Percentiles rank a stretch among this genome's conserved stretches.
Conservation (phyloP, 2,888 invertebrate genomes). For the Noctua janthe region DNA sequence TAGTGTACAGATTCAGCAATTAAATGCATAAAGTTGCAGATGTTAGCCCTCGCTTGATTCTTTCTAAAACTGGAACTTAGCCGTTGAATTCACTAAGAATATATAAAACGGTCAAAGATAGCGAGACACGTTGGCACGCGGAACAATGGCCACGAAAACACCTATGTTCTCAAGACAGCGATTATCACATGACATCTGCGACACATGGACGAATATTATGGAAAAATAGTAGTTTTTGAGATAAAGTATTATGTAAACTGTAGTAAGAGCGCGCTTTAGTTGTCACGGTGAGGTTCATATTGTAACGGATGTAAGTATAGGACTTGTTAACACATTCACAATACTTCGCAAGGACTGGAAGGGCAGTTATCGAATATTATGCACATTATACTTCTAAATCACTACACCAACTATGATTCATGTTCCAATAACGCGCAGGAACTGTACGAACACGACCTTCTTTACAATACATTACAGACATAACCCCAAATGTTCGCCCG, state of each 20-base stretch:
- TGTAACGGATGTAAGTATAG: neutral
- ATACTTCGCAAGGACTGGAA: neutral
- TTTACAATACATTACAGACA: conserved; percentile 11
- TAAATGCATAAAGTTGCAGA: neutral
- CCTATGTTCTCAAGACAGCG: neutral
- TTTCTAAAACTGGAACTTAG: neutral
- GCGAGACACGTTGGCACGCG: neutral
- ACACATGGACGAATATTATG: neutral
- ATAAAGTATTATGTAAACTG: neutral
- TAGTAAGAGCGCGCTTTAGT: neutral
- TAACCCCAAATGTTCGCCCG: conserved; percentile 4
- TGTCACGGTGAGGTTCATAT: neutral
- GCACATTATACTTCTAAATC: neutral
- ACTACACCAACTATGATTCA: neutral
- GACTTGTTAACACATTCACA: neutral
- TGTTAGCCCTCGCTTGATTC: neutral
- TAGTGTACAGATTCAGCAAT: neutral
- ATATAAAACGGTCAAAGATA: neutral
- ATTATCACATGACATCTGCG: neutral
- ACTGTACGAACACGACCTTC: neutral
- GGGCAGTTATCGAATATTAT: neutral
- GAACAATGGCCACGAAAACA: neutral
- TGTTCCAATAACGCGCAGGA: conserved; percentile 12
- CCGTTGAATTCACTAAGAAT: neutral
- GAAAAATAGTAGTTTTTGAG: neutral